These are phyloP conservation scores for Antennarius maculatus DNA, from an alignment of 2,797 vertebrate genomes.

Conservation along the genomic window DNA sequence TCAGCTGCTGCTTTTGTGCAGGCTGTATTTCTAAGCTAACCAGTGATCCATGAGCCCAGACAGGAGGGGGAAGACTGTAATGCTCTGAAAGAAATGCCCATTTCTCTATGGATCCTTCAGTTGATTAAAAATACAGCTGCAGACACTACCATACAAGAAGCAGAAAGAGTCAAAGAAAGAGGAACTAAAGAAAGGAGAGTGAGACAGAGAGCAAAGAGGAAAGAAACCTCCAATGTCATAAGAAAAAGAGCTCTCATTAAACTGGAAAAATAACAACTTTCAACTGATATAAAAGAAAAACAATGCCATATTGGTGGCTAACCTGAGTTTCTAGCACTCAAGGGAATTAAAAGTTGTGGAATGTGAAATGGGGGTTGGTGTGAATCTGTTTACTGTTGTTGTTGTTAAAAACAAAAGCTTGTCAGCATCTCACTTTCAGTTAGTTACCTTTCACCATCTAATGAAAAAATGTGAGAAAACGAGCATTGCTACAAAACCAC, in stretches of 20 bases:
- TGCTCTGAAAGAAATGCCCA: constrained; percentile 88
- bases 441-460: constrained; percentile 18
- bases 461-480: constrained; percentile 38
- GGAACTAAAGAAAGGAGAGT: constrained; percentile 69
- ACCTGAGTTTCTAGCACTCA: constrained; percentile 58
- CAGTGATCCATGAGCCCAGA: constrained; percentile 98
- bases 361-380: constrained; percentile 62
- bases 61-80: constrained; percentile 94
- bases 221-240: constrained; percentile 65
- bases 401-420: constrained; percentile 57
- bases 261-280: constrained; percentile 74
- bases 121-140: constrained; percentile 97
- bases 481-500: background rate
- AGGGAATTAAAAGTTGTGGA: constrained; percentile 70
- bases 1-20: constrained; percentile 96
- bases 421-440: constrained; percentile 36
- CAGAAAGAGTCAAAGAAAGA: constrained; percentile 71
- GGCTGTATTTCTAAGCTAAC: constrained; percentile 98
- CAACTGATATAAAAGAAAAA: constrained; percentile 56
- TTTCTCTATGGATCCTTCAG: constrained; percentile 93
- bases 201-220: constrained; percentile 69
- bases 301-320: constrained; percentile 45
- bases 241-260: constrained; percentile 69
- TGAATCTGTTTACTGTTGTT: constrained; percentile 70
- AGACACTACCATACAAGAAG: constrained; percentile 80